These are phyloP conservation scores for Crotalus viridis DNA, from an alignment of 2,113 vertebrate species.

Conservation along the genomic window DNA sequence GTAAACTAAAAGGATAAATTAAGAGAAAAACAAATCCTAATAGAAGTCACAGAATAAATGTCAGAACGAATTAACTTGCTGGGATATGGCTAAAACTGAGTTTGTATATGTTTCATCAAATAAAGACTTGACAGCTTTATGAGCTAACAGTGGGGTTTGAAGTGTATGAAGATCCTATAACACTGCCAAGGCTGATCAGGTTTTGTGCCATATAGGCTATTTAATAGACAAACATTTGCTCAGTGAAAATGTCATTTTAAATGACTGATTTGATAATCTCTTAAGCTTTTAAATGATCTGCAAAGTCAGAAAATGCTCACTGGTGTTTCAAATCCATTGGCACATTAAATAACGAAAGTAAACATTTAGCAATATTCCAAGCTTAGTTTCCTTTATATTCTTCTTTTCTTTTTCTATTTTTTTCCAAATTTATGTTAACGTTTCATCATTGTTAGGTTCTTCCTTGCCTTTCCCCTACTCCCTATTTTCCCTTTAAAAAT, in stretches of 20 bases:
- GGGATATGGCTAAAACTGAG: conserved; percentile 70
- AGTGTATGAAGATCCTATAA: conserved; percentile 75
- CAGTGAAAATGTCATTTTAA: conserved; percentile 80
- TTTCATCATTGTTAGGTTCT: background rate
- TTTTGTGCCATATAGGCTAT: conserved; percentile 71
- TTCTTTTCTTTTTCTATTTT: conserved; percentile 19
- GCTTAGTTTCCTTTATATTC: conserved; percentile 45
- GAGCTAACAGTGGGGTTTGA: conserved; percentile 77
- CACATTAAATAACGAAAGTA: conserved; percentile 62
- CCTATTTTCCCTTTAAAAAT: background rate
- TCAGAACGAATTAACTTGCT: conserved; percentile 71
- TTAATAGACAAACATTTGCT: conserved; percentile 83
- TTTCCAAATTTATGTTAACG: background rate
- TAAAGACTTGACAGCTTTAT: conserved; percentile 80
- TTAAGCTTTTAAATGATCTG: conserved; percentile 80
- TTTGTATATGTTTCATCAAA: conserved; percentile 83
- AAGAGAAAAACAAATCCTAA: conserved; percentile 64
- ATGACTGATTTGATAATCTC: conserved; percentile 75
- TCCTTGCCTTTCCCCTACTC: background rate
- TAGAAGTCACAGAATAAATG: conserved; percentile 62
- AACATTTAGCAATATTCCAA: conserved; percentile 56
- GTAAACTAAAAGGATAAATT: conserved; percentile 57
- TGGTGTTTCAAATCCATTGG: conserved; percentile 64
- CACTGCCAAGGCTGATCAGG: conserved; percentile 74
- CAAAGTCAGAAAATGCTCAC: conserved; percentile 71